Evolutionary conservation across 2,888 invertebrate species (phyloP).

Genomic region (Pilophorus perplexus): DNA sequence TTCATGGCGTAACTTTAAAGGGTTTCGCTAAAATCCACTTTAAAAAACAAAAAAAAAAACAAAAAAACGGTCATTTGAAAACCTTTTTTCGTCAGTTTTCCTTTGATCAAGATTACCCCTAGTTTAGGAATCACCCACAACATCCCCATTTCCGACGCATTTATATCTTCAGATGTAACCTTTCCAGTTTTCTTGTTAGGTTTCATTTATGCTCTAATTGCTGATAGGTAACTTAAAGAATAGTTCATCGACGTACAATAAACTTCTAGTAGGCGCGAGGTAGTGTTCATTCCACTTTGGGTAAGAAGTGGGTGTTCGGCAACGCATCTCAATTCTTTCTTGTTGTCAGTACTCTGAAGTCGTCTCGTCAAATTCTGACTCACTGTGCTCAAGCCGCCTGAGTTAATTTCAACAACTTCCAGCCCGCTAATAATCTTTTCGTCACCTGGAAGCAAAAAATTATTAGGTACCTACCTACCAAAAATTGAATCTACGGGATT

Average conservation of each 20-base stretch:
- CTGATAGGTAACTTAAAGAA: too few relatives aligned
- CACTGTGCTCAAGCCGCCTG: constrained; percentile 57
- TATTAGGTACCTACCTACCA: background rate
- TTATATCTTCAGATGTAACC: too few relatives aligned
- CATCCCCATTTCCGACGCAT: too few relatives aligned
- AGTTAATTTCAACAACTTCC: constrained; percentile 56
- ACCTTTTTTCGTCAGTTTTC: too few relatives aligned
- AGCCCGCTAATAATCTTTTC: constrained; percentile 61
- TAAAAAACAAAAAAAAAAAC: too few relatives aligned
- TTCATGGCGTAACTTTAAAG: too few relatives aligned
- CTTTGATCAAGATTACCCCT: too few relatives aligned
- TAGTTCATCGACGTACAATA: constrained; percentile 38
- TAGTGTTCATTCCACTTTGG: constrained; percentile 49
- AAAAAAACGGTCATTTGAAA: too few relatives aligned
- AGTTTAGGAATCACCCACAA: too few relatives aligned
- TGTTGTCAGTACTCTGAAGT: constrained; percentile 65
- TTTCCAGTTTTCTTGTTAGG: too few relatives aligned
- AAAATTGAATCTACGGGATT: background rate
- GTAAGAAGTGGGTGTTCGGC: constrained; percentile 64
- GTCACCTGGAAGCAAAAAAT: constrained; percentile 56
- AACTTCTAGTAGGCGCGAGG: constrained; percentile 30
- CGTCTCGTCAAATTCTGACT: constrained; percentile 64
- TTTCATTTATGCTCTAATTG: too few relatives aligned
- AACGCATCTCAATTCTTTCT: constrained; percentile 63
- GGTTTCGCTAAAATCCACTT: too few relatives aligned